Percentiles rank a stretch among this genome's conserved stretches.
Conservation (phyloP, 1,140 invertebrate species). For the Hydropsyche tenuis region DNA sequence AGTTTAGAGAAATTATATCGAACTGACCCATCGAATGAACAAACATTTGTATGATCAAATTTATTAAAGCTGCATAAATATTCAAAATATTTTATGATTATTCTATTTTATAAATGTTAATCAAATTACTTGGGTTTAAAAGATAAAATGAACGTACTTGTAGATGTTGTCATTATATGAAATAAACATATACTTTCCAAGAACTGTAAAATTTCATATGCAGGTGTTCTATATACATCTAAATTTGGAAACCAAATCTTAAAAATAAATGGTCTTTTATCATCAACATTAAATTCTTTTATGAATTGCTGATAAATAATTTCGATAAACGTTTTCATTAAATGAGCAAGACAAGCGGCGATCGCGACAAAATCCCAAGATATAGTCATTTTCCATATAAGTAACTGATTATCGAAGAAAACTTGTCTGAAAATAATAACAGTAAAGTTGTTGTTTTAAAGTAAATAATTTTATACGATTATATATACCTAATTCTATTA, state of each 20-base stretch:
- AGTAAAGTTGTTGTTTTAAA: neutral
- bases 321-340: neutral
- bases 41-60: conserved; percentile 33
- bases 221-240: conserved; percentile 32
- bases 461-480: neutral
- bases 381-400: conserved; percentile 29
- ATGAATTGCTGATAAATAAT: conserved; percentile 28
- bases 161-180: neutral
- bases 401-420: conserved; percentile 36
- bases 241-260: conserved; percentile 30
- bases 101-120: no score
- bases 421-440: conserved; percentile 32
- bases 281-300: conserved; percentile 22
- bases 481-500: neutral
- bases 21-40: conserved; percentile 26
- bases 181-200: neutral
- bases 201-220: conserved; percentile 31
- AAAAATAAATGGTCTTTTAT: conserved; percentile 26
- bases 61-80: conserved; percentile 32
- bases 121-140: no score
- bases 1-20: conserved; percentile 28
- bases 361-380: neutral
- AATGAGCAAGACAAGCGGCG: neutral
- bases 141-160: no score
- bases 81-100: no score